Conservation (phyloP, 2,113 vertebrate species). For the Scalopus aquaticus region DNA sequence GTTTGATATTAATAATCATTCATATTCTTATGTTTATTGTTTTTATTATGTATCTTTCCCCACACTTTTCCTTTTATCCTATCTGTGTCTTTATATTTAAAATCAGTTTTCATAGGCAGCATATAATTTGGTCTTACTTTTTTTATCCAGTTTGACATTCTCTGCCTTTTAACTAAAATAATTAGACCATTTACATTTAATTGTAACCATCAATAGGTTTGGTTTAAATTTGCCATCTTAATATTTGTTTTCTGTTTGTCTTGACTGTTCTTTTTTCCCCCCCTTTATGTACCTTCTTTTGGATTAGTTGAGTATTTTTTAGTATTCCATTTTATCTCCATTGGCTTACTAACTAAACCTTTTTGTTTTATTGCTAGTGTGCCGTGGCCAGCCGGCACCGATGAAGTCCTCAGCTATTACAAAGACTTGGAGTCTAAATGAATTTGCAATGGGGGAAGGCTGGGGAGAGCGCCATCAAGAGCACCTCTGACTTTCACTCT, state of each 20-base stretch:
- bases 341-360: not conserved
- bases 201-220: not conserved
- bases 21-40: not conserved
- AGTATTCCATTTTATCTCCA: not conserved
- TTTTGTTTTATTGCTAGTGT: constrained; percentile 4
- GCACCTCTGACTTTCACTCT: no score
- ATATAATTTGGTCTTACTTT: not conserved
- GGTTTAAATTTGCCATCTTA: not conserved
- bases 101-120: not conserved
- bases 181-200: constrained; percentile 23
- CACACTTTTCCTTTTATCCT: not conserved
- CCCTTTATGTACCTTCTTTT: not conserved
- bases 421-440: no score
- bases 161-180: not conserved
- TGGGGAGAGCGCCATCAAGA: no score
- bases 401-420: no score
- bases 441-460: no score
- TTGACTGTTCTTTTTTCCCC: not conserved
- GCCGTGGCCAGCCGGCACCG: no score
- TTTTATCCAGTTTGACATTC: not conserved
- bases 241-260: not conserved
- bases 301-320: not conserved
- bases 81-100: not conserved
- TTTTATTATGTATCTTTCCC: not conserved
- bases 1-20: not conserved